Evolutionary conservation across 1,140 invertebrate species (phyloP).

Genomic region (Sesamia nonagrioides): DNA sequence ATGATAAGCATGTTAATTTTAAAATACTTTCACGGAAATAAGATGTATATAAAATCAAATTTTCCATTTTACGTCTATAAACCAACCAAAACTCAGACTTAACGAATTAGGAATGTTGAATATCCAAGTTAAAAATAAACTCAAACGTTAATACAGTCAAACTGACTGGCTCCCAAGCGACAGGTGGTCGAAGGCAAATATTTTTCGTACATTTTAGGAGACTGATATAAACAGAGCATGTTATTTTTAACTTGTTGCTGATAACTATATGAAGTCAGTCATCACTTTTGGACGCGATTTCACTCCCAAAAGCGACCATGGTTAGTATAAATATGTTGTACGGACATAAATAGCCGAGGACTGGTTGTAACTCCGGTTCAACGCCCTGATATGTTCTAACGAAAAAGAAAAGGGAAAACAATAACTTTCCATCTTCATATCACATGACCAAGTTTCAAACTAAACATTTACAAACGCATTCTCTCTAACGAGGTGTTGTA

Average conservation of each 20-base stretch:
- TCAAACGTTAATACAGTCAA: not conserved
- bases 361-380: not conserved
- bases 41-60: not conserved
- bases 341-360: not conserved
- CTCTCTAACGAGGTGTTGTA: no score
- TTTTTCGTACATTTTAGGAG: conserved; percentile 30
- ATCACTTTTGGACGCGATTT: not conserved
- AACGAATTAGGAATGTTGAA: not conserved
- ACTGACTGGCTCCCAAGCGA: not conserved
- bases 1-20: no score
- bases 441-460: no score
- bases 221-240: conserved; percentile 19
- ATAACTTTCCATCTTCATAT: no score
- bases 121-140: conserved; percentile 5
- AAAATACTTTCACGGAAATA: not conserved
- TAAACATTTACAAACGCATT: no score
- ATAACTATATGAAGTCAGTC: conserved; percentile 1
- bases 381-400: not conserved
- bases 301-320: not conserved
- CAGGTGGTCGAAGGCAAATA: conserved; percentile 18
- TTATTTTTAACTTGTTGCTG: conserved; percentile 17
- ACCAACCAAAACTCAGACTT: not conserved
- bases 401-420: not conserved
- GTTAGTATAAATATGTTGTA: not conserved
- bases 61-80: not conserved